A percentile compares a stretch with the other conserved stretches of the same genome.
Conservation (phyloP, 2,113 vertebrate genomes). For the Tachuris rubrigastra region DNA sequence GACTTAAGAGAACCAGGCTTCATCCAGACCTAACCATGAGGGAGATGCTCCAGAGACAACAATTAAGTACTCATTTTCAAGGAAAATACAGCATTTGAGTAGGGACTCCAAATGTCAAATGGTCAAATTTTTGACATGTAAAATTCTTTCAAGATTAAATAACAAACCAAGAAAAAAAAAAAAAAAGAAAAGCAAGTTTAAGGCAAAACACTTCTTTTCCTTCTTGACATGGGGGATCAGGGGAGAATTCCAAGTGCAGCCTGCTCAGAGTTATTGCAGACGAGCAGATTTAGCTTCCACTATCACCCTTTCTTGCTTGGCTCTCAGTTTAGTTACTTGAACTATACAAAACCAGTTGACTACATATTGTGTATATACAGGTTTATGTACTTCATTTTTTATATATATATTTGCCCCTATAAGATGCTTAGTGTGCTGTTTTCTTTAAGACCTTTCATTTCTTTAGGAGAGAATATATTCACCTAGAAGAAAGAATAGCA, state of each 20-base stretch:
- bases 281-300: not conserved
- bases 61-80: not conserved
- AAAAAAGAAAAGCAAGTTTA: not conserved
- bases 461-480: not conserved
- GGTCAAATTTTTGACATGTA: not conserved
- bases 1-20: not conserved
- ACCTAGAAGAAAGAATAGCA: not conserved
- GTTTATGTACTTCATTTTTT: not conserved
- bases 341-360: not conserved
- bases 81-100: not conserved
- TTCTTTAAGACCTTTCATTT: not conserved
- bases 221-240: not conserved
- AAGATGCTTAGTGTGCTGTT: not conserved
- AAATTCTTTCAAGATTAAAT: not conserved
- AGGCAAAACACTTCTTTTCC: not conserved
- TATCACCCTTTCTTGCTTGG: not conserved
- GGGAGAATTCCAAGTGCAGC: not conserved
- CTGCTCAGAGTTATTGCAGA: not conserved
- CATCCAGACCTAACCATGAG: not conserved
- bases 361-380: not conserved
- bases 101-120: not conserved
- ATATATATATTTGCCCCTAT: not conserved
- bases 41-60: not conserved
- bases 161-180: not conserved
- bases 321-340: not conserved